A percentile compares a stretch with the other conserved stretches of the same genome.
These are phyloP conservation scores for Madoqua kirkii DNA, from an alignment of 2,113 vertebrate species.

Conservation along the genomic window DNA sequence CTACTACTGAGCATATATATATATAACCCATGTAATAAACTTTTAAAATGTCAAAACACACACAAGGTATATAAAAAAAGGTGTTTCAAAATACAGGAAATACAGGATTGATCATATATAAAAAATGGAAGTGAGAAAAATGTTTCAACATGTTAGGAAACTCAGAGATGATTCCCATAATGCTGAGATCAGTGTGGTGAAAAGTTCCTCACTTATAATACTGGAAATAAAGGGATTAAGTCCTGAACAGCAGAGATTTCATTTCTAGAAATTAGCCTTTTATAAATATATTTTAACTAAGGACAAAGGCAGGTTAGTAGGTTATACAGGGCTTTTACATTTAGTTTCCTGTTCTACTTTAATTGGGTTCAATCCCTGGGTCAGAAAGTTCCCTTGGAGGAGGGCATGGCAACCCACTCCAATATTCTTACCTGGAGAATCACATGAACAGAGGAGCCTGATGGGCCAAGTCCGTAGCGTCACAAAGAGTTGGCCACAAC, in stretches of 20 bases:
- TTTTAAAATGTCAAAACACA: neutral
- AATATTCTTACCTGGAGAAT: neutral
- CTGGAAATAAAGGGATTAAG: neutral
- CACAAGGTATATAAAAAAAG: neutral
- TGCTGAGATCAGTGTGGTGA: neutral
- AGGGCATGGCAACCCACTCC: neutral
- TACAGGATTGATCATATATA: neutral
- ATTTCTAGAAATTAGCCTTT: neutral
- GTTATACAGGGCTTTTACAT: neutral
- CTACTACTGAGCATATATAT: neutral
- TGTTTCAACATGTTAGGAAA: neutral
- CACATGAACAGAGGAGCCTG: neutral
- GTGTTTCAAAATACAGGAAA: neutral
- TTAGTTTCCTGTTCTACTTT: neutral
- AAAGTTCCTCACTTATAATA: neutral
- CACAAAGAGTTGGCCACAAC: neutral
- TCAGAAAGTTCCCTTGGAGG: neutral
- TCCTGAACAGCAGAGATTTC: neutral
- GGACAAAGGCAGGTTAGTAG: neutral
- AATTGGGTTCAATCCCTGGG: neutral
- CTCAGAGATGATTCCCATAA: neutral
- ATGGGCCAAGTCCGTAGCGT: neutral
- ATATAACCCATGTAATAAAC: neutral
- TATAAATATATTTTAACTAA: neutral
- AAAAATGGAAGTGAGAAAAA: neutral